Percentiles rank a stretch among this genome's conserved stretches.
phyloP scores from a whole-genome alignment of 2,888 invertebrate genomes.

The Luffia ferchaultella region DNA sequence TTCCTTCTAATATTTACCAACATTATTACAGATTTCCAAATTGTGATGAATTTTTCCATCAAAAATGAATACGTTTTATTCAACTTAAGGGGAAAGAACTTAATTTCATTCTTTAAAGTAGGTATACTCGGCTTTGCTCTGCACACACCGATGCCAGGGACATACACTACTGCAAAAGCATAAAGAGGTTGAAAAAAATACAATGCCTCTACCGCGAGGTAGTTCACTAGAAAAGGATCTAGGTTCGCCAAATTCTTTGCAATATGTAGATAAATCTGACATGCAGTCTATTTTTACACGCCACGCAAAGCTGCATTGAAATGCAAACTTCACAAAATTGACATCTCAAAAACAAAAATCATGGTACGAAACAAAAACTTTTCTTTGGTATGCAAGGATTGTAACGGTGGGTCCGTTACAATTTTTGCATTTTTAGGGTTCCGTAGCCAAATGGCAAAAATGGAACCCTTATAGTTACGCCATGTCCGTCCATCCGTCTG shows the following conservation, averaged over 20 bases:
- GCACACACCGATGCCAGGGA: background rate
- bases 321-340: constrained; percentile 8
- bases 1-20: too few species aligned
- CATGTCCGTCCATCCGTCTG: too few species aligned
- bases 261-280: background rate
- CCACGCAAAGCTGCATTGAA: background rate
- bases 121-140: background rate
- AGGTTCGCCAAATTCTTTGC: background rate
- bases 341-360: constrained; percentile 6
- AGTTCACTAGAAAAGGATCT: background rate
- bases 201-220: background rate
- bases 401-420: too few species aligned
- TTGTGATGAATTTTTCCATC: background rate
- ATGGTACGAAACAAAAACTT: constrained; percentile 6
- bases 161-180: background rate
- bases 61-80: background rate
- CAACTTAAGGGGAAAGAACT: background rate
- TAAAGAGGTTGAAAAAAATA: background rate
- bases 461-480: too few species aligned
- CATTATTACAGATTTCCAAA: background rate
- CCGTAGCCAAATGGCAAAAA: too few species aligned
- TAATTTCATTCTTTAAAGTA: background rate
- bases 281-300: constrained; percentile 3
- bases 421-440: too few species aligned
- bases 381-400: too few species aligned